phyloP scores from a whole-genome alignment of 2,888 invertebrate genomes.

The Apodemia duryi region DNA sequence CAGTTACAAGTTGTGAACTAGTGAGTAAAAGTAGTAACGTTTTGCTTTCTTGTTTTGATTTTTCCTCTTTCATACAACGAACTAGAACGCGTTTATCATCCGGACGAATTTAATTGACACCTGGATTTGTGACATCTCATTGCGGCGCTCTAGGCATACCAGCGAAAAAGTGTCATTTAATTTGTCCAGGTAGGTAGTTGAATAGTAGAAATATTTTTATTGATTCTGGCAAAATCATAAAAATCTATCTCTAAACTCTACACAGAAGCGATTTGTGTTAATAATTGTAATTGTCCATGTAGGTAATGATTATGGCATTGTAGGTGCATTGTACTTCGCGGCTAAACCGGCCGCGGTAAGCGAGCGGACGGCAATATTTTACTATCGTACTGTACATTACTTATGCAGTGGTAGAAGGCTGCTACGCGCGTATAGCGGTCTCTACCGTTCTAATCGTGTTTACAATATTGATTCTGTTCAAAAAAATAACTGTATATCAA shows the following conservation, averaged over 20 bases:
- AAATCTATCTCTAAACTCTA: not conserved
- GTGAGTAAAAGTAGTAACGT: too few species aligned
- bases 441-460: constrained; percentile 32
- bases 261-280: constrained; percentile 43
- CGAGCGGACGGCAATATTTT: constrained; percentile 46
- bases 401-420: constrained; percentile 71
- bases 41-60: too few species aligned
- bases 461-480: not conserved
- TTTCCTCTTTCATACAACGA: too few species aligned
- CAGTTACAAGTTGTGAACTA: too few species aligned
- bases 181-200: too few species aligned
- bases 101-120: too few species aligned
- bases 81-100: too few species aligned
- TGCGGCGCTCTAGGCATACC: too few species aligned
- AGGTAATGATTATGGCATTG: constrained; percentile 67
- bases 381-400: constrained; percentile 50
- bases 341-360: constrained; percentile 60
- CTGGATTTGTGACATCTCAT: too few species aligned
- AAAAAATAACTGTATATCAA: constrained; percentile 4
- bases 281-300: constrained; percentile 59
- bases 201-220: not conserved
- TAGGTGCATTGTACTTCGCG: constrained; percentile 50
- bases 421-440: constrained; percentile 58
- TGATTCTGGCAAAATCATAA: not conserved
- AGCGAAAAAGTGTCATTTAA: too few species aligned